Evolutionary conservation across 2,113 vertebrate genomes (phyloP), one percentile per base, ranked within the genome.

Genomic region (Carassius auratus): DNA sequence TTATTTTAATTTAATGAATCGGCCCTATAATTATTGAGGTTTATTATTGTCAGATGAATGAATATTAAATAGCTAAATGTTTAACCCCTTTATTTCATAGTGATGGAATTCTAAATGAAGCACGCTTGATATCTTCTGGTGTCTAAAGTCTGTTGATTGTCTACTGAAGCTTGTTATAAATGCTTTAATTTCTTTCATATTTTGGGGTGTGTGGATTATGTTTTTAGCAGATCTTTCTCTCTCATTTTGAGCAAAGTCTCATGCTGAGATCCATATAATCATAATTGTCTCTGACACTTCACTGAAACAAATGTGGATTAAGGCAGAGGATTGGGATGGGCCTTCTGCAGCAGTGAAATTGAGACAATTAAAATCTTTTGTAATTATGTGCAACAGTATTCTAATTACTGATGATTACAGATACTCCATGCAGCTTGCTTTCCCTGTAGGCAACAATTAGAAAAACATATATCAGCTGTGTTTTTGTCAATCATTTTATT

Each of bases 361-460:
- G 95, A 97, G 95, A 98, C 96, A 97, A 98, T 97, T 96, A 97
- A 95, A 97, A 97, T 96, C 95, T 96, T 97, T 96, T 96, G 96
- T 97, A 98, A 98, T 99, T 98, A 97, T 93, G 94, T 94, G 86
- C 93, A 95, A 95, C 94, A 94, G 98, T 97, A 97, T 98, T 97
- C 95, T 98, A 98, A 98, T 99, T 98, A 97, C 95, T 93, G 93
- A 95, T 94, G 93, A 97, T 98, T 98, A 97, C 90, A 96, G 94
- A 95, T 95, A 95, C 96, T 95, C 94, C 95, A 95, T 95, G 95
- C 95, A 94, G 95, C 89, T 96, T 96, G 66, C 89, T 95, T 94
- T 94, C 92, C 94, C 95, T 94, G 93, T 93, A 95, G 94, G 94
- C 95, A 96, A 96, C 96, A 97, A 97, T 98, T 98, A 94, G 94